phyloP scores from a whole-genome alignment of 2,797 vertebrate genomes.

The Myotis vivesi region DNA sequence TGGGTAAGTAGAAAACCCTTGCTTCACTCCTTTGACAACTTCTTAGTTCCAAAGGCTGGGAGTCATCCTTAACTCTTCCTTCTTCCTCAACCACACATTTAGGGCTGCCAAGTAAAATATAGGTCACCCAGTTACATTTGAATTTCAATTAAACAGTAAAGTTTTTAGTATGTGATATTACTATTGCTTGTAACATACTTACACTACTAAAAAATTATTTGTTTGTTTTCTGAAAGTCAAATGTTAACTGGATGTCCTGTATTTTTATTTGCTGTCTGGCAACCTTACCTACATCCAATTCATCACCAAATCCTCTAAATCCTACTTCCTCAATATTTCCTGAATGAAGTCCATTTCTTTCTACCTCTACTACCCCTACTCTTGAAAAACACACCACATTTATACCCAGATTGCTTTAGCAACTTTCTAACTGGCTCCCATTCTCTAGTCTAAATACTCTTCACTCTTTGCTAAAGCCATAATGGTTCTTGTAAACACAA shows the following conservation, averaged over 20 bases:
- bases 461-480: neutral
- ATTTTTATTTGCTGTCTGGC: neutral
- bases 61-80: neutral
- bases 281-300: neutral
- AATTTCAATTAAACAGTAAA: slow-evolving; percentile 1
- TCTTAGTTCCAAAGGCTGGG: neutral
- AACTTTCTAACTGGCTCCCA: neutral
- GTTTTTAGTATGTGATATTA: neutral
- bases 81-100: neutral
- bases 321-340: neutral
- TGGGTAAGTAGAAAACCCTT: neutral
- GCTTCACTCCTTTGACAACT: neutral
- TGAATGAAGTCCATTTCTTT: neutral
- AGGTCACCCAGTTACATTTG: neutral
- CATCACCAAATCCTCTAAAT: neutral
- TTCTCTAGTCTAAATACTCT: neutral
- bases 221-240: neutral
- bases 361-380: neutral
- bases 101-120: neutral
- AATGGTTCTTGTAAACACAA: neutral
- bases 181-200: neutral
- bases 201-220: neutral
- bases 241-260: neutral
- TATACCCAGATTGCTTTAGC: neutral
- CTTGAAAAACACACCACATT: neutral